Evolutionary conservation across 2,888 invertebrate genomes (phyloP).

Genomic region (Eurytoma adleriae): DNA sequence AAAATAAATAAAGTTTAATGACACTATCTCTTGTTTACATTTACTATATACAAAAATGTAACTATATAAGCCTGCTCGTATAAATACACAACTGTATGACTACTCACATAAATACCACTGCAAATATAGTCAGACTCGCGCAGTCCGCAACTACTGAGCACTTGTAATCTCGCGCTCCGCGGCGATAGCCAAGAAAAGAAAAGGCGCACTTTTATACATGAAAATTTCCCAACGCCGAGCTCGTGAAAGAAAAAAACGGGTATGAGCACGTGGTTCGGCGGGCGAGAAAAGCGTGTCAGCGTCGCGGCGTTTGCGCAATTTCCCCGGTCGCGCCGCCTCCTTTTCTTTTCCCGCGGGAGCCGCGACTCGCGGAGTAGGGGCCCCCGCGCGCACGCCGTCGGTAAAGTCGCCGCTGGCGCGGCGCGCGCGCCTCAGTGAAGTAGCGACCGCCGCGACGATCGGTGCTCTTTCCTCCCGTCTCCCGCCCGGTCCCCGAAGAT

Average conservation of each 20-base stretch:
- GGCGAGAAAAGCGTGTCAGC: conserved; percentile 40
- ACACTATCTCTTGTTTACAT: no score
- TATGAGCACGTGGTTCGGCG: no score
- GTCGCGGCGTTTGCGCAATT: conserved; percentile 45
- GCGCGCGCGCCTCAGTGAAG: conserved; percentile 45
- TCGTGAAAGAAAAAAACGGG: neutral
- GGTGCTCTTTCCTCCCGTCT: conserved; percentile 14
- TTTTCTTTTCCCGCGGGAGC: conserved; percentile 3
- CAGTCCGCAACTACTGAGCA: no score
- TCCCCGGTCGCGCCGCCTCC: conserved; percentile 1
- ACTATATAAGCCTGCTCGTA: no score
- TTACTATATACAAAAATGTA: no score
- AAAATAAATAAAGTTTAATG: no score
- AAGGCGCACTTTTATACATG: neutral
- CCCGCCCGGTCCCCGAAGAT: neutral
- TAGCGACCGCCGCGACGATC: conserved; percentile 48
- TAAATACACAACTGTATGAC: no score
- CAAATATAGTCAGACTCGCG: no score
- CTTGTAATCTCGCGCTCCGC: no score
- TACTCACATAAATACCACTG: no score
- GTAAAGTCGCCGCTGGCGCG: conserved; percentile 45
- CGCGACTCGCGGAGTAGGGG: neutral
- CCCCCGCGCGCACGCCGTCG: conserved; percentile 32
- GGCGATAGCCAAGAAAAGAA: no score
- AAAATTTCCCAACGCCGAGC: neutral